These are phyloP conservation scores for Drosophila albomicans DNA, from an alignment of 1,140 invertebrate species.

Conservation along the genomic window DNA sequence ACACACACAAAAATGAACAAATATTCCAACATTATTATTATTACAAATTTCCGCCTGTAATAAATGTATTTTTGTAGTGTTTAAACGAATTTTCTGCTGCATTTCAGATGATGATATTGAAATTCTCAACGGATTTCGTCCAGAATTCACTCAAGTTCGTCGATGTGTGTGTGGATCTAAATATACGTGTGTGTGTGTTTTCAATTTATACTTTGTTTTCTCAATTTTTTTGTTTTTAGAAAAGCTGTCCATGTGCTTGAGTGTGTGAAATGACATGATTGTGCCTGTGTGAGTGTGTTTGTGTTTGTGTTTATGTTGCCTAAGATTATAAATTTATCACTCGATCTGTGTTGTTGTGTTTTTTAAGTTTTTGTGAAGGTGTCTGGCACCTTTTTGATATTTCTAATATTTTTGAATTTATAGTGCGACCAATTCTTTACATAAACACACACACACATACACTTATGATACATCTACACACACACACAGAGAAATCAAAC, in stretches of 20 bases:
- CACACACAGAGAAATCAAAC: not conserved
- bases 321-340: constrained; percentile 42
- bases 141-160: not conserved
- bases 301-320: constrained; percentile 37
- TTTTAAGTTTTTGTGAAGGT: constrained; percentile 20
- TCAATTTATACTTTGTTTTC: constrained; percentile 10
- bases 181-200: constrained; percentile 8
- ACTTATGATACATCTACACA: not conserved
- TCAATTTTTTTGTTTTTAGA: constrained; percentile 20
- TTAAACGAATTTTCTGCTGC: not conserved
- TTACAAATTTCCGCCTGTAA: not conserved
- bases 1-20: not conserved
- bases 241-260: not conserved
- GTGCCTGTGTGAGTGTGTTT: not conserved
- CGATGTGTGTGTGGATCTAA: constrained; percentile 1
- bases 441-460: constrained; percentile 2
- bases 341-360: constrained; percentile 8
- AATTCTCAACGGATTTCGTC: not conserved
- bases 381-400: constrained; percentile 16
- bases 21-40: not conserved
- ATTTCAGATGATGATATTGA: too few relatives aligned
- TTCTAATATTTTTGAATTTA: constrained; percentile 21
- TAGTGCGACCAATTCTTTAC: constrained; percentile 20
- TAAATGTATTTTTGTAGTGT: not conserved
- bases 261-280: constrained; percentile 21